phyloP scores from a whole-genome alignment of 2,888 invertebrate species.

The Tryphoninae sp. region DNA sequence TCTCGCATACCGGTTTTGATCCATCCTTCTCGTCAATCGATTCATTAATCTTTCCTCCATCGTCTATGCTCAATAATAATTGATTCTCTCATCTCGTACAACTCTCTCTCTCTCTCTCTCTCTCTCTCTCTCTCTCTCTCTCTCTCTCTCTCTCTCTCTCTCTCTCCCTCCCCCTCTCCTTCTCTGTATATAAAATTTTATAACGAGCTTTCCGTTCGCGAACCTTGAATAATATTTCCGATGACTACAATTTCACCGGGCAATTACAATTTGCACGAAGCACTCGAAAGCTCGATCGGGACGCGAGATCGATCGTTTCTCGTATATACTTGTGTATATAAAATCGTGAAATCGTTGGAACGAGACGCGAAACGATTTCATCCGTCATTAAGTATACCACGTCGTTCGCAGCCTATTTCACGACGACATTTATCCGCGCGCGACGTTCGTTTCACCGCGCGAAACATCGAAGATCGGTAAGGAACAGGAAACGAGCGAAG shows the following conservation, averaged over 20 bases:
- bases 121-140: not conserved
- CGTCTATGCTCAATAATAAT: slow-evolving; percentile 46
- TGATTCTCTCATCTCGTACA: slow-evolving; percentile 20
- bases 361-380: slow-evolving; percentile 47
- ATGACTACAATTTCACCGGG: slow-evolving; percentile 34
- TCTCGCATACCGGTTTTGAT: slow-evolving; percentile 22
- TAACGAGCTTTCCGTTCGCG: slow-evolving; percentile 5
- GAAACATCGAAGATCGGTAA: not conserved
- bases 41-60: slow-evolving; percentile 37
- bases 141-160: slow-evolving; percentile 6
- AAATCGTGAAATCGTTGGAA: slow-evolving; percentile 40
- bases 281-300: not conserved
- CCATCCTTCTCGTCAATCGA: slow-evolving; percentile 28
- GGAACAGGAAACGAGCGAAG: not conserved
- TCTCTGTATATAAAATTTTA: slow-evolving; percentile 11
- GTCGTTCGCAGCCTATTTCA: slow-evolving; percentile 12
- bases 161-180: no score
- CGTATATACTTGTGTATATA: slow-evolving; percentile 6
- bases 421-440: slow-evolving; percentile 7
- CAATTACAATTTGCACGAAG: slow-evolving; percentile 29
- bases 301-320: not conserved
- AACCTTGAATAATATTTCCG: slow-evolving; percentile 7
- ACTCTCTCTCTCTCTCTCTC: slow-evolving; percentile 11
- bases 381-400: slow-evolving; percentile 36
- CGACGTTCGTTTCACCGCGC: not conserved